Conservation (phyloP, 2,888 invertebrate genomes). For the Aphodius sticticus region DNA sequence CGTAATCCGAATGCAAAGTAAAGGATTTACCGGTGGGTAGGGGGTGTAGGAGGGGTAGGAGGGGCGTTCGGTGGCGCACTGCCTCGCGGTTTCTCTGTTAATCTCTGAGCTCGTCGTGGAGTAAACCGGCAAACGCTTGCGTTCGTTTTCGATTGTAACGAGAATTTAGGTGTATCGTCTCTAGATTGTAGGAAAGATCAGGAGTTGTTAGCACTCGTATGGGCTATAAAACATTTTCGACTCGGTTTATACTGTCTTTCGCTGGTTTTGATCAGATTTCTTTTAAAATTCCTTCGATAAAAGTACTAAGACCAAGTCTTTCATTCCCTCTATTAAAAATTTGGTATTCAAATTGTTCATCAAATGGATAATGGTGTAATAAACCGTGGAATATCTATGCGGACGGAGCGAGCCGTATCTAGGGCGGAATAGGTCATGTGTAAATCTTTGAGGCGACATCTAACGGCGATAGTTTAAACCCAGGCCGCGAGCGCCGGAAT, state of each 20-base stretch:
- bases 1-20: constrained; percentile 57
- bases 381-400: too few relatives aligned
- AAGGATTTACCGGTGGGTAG: constrained; percentile 51
- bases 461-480: neutral
- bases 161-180: neutral
- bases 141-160: neutral
- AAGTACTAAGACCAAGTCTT: too few relatives aligned
- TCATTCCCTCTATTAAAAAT: too few relatives aligned
- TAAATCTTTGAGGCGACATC: neutral
- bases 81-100: constrained; percentile 7
- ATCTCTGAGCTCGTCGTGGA: neutral
- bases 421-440: neutral
- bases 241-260: too few relatives aligned
- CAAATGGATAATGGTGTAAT: too few relatives aligned
- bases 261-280: too few relatives aligned
- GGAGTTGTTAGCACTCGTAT: too few relatives aligned
- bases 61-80: neutral
- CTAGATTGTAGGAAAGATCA: neutral
- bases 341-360: too few relatives aligned
- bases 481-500: neutral
- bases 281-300: too few relatives aligned
- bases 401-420: too few relatives aligned
- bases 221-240: too few relatives aligned
- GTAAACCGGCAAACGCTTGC: too few relatives aligned
- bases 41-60: constrained; percentile 20